Evolutionary conservation across 2,113 vertebrate species (phyloP).

Genomic region (Clarias gariepinus): DNA sequence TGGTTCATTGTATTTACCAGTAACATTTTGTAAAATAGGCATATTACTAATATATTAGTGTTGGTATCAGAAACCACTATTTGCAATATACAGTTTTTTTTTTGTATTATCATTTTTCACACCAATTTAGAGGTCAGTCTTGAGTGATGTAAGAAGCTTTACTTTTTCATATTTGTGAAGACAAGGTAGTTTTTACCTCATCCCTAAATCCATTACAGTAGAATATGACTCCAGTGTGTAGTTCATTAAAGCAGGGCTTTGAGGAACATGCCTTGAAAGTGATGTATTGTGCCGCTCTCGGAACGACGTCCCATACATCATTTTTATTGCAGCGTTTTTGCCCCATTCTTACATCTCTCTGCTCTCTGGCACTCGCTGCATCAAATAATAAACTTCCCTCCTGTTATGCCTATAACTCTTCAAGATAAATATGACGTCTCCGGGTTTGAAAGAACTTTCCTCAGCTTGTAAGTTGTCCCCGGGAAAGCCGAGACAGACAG

Average conservation of each 20-base stretch:
- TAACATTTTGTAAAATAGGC: too few relatives aligned
- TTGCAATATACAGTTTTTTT: too few relatives aligned
- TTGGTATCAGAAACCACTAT: background rate
- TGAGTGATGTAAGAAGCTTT: constrained; percentile 34
- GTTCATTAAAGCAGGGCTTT: constrained; percentile 58
- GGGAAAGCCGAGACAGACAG: constrained; percentile 5
- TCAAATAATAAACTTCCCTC: constrained; percentile 68
- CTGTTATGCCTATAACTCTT: constrained; percentile 62
- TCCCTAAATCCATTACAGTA: constrained; percentile 54
- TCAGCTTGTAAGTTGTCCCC: constrained; percentile 8
- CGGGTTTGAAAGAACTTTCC: constrained; percentile 22
- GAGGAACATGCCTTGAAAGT: constrained; percentile 60
- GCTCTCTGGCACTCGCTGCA: constrained; percentile 56
- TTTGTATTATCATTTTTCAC: background rate
- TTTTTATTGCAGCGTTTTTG: constrained; percentile 71
- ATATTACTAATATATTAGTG: too few relatives aligned
- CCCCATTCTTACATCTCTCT: constrained; percentile 59
- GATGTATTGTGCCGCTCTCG: constrained; percentile 68
- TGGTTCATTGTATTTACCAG: too few relatives aligned
- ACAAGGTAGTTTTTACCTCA: constrained; percentile 48
- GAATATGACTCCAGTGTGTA: constrained; percentile 52
- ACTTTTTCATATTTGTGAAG: constrained; percentile 46
- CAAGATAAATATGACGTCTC: constrained; percentile 58
- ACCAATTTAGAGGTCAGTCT: constrained; percentile 6
- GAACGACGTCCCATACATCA: constrained; percentile 71